phyloP scores from a whole-genome alignment of 2,888 invertebrate species.

The Mellilla xanthometata region DNA sequence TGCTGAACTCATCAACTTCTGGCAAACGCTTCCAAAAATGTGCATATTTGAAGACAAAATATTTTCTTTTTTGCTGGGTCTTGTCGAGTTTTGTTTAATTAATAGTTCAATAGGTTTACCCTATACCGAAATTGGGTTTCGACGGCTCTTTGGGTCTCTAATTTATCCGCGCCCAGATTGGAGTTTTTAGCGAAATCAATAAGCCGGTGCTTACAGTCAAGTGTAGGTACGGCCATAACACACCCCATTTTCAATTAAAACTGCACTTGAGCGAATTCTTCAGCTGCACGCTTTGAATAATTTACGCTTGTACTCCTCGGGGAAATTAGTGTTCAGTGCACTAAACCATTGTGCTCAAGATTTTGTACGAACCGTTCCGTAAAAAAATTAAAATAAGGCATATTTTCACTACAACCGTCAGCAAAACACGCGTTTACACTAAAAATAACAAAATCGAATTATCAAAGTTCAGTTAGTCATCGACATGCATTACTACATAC shows the following conservation, averaged over 20 bases:
- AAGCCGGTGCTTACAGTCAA: constrained; percentile 27
- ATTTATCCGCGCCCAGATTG: constrained; percentile 29
- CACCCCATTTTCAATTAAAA: constrained; percentile 57
- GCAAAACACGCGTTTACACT: not conserved
- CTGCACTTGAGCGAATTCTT: constrained; percentile 52
- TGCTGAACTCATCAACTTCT: constrained; percentile 20
- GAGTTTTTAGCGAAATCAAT: constrained; percentile 26
- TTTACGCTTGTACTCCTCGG: constrained; percentile 57
- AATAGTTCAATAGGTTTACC: constrained; percentile 24
- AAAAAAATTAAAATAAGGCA: constrained; percentile 42
- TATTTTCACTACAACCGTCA: constrained; percentile 16
- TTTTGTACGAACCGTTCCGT: constrained; percentile 45
- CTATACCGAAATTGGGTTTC: constrained; percentile 25
- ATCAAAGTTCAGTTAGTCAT: no score
- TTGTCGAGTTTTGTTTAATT: constrained; percentile 23
- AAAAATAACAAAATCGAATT: no score
- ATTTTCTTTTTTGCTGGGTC: constrained; percentile 1
- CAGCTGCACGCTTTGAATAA: constrained; percentile 58
- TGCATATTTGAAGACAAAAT: constrained; percentile 3
- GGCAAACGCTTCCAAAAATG: constrained; percentile 12
- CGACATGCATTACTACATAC: no score
- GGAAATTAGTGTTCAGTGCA: constrained; percentile 64
- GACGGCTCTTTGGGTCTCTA: constrained; percentile 16
- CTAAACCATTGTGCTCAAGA: constrained; percentile 55
- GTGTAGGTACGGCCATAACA: constrained; percentile 29